Evolutionary conservation across 2,888 invertebrate genomes (phyloP).

Genomic region (Blastobasis lacticolella): DNA sequence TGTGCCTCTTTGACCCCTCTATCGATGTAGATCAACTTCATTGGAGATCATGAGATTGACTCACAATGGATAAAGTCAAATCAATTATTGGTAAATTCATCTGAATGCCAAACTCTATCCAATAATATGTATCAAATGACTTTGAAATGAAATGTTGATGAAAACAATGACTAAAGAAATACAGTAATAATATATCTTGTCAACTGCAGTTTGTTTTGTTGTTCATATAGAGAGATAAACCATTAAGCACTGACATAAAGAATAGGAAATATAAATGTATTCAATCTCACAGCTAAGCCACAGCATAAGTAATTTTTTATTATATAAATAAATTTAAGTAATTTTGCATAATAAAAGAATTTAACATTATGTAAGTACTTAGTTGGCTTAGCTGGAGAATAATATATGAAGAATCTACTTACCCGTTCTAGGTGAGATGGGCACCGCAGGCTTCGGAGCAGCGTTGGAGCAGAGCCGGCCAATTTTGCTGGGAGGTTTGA

Average conservation of each 20-base stretch:
- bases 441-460: slow-evolving; percentile 79
- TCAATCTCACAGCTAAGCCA: no score
- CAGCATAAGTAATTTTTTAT: no score
- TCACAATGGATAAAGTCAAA: slow-evolving; percentile 25
- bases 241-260: no score
- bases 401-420: slow-evolving; percentile 28
- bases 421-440: slow-evolving; percentile 73
- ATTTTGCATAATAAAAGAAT: no score
- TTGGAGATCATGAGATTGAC: slow-evolving; percentile 28
- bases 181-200: slow-evolving; percentile 17
- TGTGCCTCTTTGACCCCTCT: slow-evolving; percentile 21
- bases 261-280: no score
- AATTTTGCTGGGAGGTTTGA: slow-evolving; percentile 79
- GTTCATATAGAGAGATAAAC: not conserved
- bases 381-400: not conserved
- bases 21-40: slow-evolving; percentile 22
- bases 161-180: not conserved
- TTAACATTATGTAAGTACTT: no score
- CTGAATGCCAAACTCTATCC: slow-evolving; percentile 16
- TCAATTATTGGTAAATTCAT: slow-evolving; percentile 19
- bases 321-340: no score
- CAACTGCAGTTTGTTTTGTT: slow-evolving; percentile 57
- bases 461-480: slow-evolving; percentile 78
- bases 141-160: not conserved
- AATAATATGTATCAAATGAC: no score